Base-by-base conservation (phyloP, 2,888 invertebrate species). In the Timema podura region DNA sequence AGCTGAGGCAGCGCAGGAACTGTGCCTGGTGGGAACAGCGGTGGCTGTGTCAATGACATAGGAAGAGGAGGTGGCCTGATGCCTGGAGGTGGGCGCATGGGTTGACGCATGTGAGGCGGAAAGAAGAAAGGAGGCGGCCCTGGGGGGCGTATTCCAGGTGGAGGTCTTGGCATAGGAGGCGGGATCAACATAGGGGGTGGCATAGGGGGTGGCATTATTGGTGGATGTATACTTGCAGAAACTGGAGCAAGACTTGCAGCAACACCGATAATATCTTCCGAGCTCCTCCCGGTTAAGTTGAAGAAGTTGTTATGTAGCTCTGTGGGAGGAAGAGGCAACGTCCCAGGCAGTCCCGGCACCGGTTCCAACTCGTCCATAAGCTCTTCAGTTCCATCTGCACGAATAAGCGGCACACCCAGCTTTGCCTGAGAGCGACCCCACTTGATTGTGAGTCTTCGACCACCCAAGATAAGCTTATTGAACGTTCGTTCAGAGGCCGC, bases 381-480 rank as follows among this genome's bases (percentile, higher is more conserved):
- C 74, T 72, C 72, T 72, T 72, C 74, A 8, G 72, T 68, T 10
- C 75, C 73, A 65, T 75, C 74, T 82, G 83, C 1, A 80, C 79
- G 10, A 84, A 81, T 79, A 7, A 84, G 84, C 0, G 81, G 79
- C 5, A 81, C 78, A 1, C 84, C 83, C 72, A 88, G 86, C 65
- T 89, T 84, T 2, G 91, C 96, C 83, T 98, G 98, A 0, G 97
- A 96, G 77, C 95, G 90, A 0, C 98, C 98, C 99, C 99, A 99
- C 79, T 98, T 96, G 74, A 99, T 96, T n/a, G 95, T 95, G 2
- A 98, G 85, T 65, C 97, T 86, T 74, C 96, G 87, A 0, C 95
- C 95, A 49, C 92, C 92, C 48, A 91, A 80, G 71, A 91, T 89
- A 48, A 98, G 83, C 78, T 98, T 95, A 80, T 98, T 98, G 80